Evolutionary conservation across 2,113 vertebrate genomes (phyloP).

Genomic region (Vicugna pacos): DNA sequence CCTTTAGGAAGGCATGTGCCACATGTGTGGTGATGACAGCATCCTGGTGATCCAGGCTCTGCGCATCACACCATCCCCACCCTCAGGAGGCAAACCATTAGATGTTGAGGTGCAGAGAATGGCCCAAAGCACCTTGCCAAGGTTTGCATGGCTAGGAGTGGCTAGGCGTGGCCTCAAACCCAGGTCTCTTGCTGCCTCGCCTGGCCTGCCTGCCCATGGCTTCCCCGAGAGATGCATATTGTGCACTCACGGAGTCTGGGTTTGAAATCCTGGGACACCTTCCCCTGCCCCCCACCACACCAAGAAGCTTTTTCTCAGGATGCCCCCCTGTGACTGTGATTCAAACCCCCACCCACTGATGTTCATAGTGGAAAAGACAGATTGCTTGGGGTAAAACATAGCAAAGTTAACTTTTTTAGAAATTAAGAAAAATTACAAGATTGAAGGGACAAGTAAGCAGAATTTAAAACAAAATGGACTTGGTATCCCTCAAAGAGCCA

Average conservation of each 20-base stretch:
- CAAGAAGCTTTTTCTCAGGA: neutral
- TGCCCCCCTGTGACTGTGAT: neutral
- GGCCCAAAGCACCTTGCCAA: neutral
- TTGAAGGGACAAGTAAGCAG: neutral
- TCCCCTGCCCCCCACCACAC: no score
- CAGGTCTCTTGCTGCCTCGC: no score
- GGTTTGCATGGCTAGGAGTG: neutral
- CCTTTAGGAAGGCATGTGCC: neutral
- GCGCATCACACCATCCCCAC: no score
- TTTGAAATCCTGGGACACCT: neutral
- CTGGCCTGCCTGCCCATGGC: neutral
- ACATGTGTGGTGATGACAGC: neutral
- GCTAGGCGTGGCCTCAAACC: neutral
- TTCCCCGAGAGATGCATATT: neutral
- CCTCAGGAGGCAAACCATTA: no score
- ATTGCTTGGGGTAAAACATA: neutral
- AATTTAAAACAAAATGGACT: neutral
- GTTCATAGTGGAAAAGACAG: neutral
- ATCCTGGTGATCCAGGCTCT: neutral
- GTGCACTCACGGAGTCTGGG: neutral
- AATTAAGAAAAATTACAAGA: constrained; percentile 9
- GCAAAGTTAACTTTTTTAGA: neutral
- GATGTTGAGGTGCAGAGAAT: neutral
- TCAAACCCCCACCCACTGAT: neutral
- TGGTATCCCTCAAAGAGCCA: neutral